A percentile compares a stretch with the other conserved stretches of the same genome.
Evolutionary conservation across 2,797 vertebrate species (phyloP).

Genomic region (Gouania willdenowi): DNA sequence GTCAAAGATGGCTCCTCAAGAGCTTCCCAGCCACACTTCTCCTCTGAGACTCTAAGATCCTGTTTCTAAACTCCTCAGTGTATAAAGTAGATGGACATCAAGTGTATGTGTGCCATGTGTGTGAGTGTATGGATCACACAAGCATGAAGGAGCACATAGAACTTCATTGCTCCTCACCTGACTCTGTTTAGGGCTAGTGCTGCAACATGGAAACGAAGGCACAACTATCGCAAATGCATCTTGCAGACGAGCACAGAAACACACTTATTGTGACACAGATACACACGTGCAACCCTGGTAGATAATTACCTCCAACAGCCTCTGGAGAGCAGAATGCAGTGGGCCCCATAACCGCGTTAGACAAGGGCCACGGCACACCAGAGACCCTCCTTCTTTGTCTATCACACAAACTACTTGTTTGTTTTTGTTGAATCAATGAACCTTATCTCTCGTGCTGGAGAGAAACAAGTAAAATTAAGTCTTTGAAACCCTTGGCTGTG

Average conservation of each 20-base stretch:
- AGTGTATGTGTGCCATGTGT: neutral
- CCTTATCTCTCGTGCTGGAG: conserved; percentile 41
- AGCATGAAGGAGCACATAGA: conserved; percentile 9
- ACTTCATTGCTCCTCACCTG: conserved; percentile 25
- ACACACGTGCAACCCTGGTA: conserved; percentile 50
- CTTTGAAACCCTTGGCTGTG: too few species aligned
- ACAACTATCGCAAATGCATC: conserved; percentile 15
- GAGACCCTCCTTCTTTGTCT: conserved; percentile 56
- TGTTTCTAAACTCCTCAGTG: conserved; percentile 26
- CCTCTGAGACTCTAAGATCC: conserved; percentile 42
- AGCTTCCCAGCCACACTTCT: conserved; percentile 47
- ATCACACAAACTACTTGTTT: conserved; percentile 60
- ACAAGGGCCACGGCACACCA: conserved; percentile 63
- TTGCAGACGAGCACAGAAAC: conserved; percentile 22
- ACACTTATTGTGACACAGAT: conserved; percentile 18
- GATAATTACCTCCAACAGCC: conserved; percentile 68
- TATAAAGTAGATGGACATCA: conserved; percentile 6
- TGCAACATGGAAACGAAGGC: conserved; percentile 1
- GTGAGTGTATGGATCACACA: conserved; percentile 5
- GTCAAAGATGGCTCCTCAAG: conserved; percentile 69
- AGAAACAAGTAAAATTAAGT: too few species aligned
- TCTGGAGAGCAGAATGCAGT: conserved; percentile 59
- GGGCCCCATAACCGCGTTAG: conserved; percentile 66
- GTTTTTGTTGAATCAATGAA: conserved; percentile 67
- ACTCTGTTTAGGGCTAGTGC: conserved; percentile 20